Conservation (phyloP, 2,888 invertebrate species). For the Empis stercorea region DNA sequence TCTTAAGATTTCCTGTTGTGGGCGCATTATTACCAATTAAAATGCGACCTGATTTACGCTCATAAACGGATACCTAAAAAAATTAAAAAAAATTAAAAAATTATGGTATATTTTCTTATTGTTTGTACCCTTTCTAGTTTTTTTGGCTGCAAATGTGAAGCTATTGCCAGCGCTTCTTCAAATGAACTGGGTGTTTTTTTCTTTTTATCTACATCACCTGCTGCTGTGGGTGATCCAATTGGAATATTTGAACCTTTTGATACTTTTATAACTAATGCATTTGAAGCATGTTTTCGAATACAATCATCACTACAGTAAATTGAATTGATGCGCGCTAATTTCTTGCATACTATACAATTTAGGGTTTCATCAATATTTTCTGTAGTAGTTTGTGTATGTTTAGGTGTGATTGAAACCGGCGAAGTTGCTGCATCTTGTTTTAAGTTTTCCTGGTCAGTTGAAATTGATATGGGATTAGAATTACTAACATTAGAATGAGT, state of each 20-base stretch:
- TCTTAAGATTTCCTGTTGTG: constrained; percentile 60
- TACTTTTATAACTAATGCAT: constrained; percentile 34
- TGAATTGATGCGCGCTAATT: constrained; percentile 56
- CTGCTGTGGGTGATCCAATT: constrained; percentile 9
- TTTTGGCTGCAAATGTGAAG: constrained; percentile 23
- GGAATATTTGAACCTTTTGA: constrained; percentile 22
- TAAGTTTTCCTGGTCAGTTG: not conserved
- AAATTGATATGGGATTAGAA: no score
- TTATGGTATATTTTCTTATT: not conserved
- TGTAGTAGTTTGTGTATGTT: not conserved
- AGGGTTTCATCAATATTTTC: not conserved
- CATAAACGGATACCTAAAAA: constrained; percentile 61
- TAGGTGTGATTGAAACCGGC: not conserved
- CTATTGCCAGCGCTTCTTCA: constrained; percentile 30
- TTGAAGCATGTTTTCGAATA: constrained; percentile 71
- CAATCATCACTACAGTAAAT: constrained; percentile 85
- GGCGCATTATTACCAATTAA: constrained; percentile 72
- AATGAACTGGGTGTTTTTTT: constrained; percentile 31
- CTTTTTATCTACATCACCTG: constrained; percentile 24
- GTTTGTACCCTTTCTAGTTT: constrained; percentile 27
- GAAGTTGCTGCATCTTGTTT: not conserved
- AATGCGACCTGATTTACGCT: constrained; percentile 62
- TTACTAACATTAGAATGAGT: no score
- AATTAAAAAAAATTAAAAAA: not conserved
- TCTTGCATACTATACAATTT: constrained; percentile 64